Percentiles rank a stretch among this genome's conserved stretches.
phyloP scores from a whole-genome alignment of 2,888 invertebrate genomes.

The Drosophila engyochracea region DNA sequence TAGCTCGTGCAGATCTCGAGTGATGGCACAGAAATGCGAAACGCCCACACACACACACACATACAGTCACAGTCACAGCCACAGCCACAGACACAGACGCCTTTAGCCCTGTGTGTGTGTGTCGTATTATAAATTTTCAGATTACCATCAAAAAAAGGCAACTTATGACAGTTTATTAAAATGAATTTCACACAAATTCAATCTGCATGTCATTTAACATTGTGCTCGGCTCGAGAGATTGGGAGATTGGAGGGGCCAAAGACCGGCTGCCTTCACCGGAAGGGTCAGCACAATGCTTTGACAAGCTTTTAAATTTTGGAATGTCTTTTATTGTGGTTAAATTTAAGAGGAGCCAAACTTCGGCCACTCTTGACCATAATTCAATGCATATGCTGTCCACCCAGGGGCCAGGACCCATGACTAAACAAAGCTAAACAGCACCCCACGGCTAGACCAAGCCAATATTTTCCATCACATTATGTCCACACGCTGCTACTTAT shows the following conservation, averaged over 20 bases:
- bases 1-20: constrained; percentile 47
- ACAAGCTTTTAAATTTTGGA: constrained; percentile 22
- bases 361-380: constrained; percentile 40
- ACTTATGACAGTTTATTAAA: constrained; percentile 71
- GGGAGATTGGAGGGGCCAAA: constrained; percentile 11
- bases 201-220: constrained; percentile 63
- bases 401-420: background rate
- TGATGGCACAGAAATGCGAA: constrained; percentile 41
- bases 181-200: constrained; percentile 71
- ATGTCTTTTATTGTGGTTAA: constrained; percentile 8
- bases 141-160: constrained; percentile 58
- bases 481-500: constrained; percentile 50
- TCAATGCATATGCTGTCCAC: constrained; percentile 53
- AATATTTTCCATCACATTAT: constrained; percentile 23
- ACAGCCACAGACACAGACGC: constrained; percentile 7
- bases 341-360: constrained; percentile 5
- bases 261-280: constrained; percentile 18
- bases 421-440: constrained; percentile 20
- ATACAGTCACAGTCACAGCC: constrained; percentile 11
- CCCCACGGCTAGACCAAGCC: background rate
- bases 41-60: constrained; percentile 40
- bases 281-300: constrained; percentile 41
- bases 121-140: constrained; percentile 52
- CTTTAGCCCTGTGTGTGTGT: constrained; percentile 13
- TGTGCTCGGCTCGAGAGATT: constrained; percentile 17